Evolutionary conservation across 37 sponge, comb jelly and placozoan species (phyloP), one percentile per base, ranked within the genome.

Genomic region (Diacarnus erythraeanus): DNA sequence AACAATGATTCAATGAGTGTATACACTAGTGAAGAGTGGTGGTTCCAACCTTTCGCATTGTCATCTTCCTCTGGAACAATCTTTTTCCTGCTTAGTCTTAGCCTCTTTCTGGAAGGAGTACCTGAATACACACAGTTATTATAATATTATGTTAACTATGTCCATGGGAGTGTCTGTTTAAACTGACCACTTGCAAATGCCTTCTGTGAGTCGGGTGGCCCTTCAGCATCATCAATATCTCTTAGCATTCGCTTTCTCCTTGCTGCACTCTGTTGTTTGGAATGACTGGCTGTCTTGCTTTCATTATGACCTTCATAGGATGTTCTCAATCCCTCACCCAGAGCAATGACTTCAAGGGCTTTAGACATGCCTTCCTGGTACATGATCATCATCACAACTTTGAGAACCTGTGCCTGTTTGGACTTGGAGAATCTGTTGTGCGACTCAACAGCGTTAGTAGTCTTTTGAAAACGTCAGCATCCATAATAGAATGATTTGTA

Each of bases 371-470:
- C 84, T n/a, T 57, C 39, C n/a, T 40, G 59, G 66, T 82, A 82
- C 0, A 37, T 82, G 15, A 37, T 54, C 75, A 82, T 82, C 83
- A 82, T 72, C 0, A 66, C 83, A 64, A 43, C 74, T 41, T 82
- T 82, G 2, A 82, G 66, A 30, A 31, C 30, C n/a, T 64, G 66
- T 41, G 35, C 33, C 33, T 72, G 75, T 20, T 29, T 63, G 6
- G 33, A 12, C 42, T 74, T 82, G 56, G 54, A 20, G 34, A 70
- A 71, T 2, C 72, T 59, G 29, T 80, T 82, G 25, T 82, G 34
- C 21, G 51, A 74, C 40, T 82, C 83, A 33, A 73, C 83, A 2
- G 83, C 83, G 60, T 74, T 82, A 8, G 83, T 82, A 30, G 33
- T 41, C 60, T 42, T 21, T 71, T 22, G 25, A 76, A 82, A 20